Conservation (phyloP, 1,140 invertebrate genomes). For the Cyphomyrmex costatus region DNA sequence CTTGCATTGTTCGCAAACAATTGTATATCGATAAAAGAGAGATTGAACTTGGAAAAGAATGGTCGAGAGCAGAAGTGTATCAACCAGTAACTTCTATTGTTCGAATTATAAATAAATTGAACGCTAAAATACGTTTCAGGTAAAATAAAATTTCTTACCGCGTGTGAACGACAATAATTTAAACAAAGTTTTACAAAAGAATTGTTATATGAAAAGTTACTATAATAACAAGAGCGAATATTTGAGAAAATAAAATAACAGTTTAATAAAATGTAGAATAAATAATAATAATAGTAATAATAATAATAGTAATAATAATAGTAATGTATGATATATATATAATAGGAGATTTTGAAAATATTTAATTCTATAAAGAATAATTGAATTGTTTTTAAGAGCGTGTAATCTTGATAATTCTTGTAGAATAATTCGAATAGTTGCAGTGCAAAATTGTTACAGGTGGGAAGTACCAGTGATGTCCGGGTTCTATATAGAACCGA, state of each 20-base stretch:
- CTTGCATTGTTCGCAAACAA: slow-evolving; percentile 73
- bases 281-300: too few species aligned
- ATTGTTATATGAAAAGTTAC: slow-evolving; percentile 3
- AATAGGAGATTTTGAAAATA: not conserved
- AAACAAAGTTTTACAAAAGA: not conserved
- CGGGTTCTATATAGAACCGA: slow-evolving; percentile 72
- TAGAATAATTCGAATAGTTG: not conserved
- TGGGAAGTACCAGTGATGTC: slow-evolving; percentile 69
- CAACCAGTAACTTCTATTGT: slow-evolving; percentile 43
- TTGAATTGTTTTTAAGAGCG: not conserved
- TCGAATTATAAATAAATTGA: slow-evolving; percentile 69
- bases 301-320: too few species aligned
- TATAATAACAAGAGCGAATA: too few species aligned
- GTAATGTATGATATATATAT: too few species aligned
- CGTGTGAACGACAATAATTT: not conserved
- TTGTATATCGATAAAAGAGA: slow-evolving; percentile 67
- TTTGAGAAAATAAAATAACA: not conserved
- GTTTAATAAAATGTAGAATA: not conserved
- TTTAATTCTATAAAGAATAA: not conserved
- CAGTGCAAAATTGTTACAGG: slow-evolving; percentile 21
- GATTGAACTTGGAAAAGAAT: slow-evolving; percentile 58
- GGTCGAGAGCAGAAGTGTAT: slow-evolving; percentile 62
- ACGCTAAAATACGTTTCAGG: slow-evolving; percentile 61
- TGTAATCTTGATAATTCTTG: not conserved
- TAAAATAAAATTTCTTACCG: slow-evolving; percentile 15